A percentile compares a stretch with the other conserved stretches of the same genome.
Conservation (phyloP, 2,113 vertebrate species). For the Protobothrops flavoviridis region DNA sequence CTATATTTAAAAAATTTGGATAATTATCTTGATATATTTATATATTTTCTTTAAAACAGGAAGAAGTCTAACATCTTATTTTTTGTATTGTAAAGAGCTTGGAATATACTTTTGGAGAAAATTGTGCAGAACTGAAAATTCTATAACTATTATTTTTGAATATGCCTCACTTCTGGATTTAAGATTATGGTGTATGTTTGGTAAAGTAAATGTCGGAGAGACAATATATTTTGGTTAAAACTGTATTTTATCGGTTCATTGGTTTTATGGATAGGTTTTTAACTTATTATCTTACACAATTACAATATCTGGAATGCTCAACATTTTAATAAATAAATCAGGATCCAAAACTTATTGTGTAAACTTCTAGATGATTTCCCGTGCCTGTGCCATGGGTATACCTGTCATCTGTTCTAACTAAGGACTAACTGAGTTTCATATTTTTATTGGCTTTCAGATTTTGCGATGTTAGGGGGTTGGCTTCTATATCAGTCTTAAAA, state of each 20-base stretch:
- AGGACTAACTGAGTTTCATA: background rate
- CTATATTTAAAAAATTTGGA: slow-evolving; percentile 70
- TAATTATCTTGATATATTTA: slow-evolving; percentile 63
- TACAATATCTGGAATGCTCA: background rate
- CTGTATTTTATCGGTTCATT: background rate
- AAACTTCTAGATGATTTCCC: background rate
- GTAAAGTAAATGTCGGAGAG: slow-evolving; percentile 34
- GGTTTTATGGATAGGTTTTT: background rate
- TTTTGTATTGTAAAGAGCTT: slow-evolving; percentile 52
- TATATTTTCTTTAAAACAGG: slow-evolving; percentile 71
- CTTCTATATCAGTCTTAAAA: background rate
- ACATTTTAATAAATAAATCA: background rate
- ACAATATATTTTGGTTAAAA: slow-evolving; percentile 13
- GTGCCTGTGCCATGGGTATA: background rate
- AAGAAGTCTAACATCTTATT: slow-evolving; percentile 59
- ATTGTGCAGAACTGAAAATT: slow-evolving; percentile 43
- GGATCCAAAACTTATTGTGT: background rate
- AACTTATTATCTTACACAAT: background rate
- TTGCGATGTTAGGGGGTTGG: background rate
- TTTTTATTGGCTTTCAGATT: background rate
- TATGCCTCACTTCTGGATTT: slow-evolving; percentile 28
- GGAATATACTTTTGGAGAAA: slow-evolving; percentile 48
- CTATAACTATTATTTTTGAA: slow-evolving; percentile 46
- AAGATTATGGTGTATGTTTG: slow-evolving; percentile 54
- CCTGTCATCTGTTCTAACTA: background rate